Evolutionary conservation across 2,888 invertebrate genomes (phyloP), one percentile per base, ranked within the genome.

Genomic region (Metopia argyrocephala): DNA sequence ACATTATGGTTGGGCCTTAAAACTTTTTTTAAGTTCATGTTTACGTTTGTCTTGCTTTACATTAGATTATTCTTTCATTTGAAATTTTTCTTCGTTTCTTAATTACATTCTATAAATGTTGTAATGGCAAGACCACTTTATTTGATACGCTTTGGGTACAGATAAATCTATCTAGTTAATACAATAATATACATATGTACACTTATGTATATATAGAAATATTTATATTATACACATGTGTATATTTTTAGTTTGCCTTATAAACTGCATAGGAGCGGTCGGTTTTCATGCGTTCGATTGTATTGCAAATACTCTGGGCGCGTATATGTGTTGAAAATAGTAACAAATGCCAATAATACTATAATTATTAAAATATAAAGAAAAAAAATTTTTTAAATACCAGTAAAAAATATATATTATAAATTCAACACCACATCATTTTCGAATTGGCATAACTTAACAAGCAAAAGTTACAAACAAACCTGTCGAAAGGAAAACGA

Each of bases 291-390:
- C 27, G 57, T 66, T 57, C 12, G 31, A 18, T 75, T 59, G 38
- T 45, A 27, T 18, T 27, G 65, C 18, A n/a, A n/a, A 31, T 50
- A n/a, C 18, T 28, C 57, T 57, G 64, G 23, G 31, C 64, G 31
- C 48, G 48, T 73, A 25, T 69, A 48, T 74, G 57, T 59, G 59
- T 52, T 75, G 7, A 74, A 57, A 38, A 27, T 23, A 57, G 57
- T 46, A 75, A 59, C 74, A 59, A 52, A 66, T 74, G 65, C 66
- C 57, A 66, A 38, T 66, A 66, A 38, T 45, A 45, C 20, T n/a
- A 20, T 66, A 59, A 59, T 38, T 74, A 31, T n/a, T n/a, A n/a
- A n/a, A n/a, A n/a, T n/a, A 66, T 31, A 74, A 15, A 12, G 9
- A 38, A 38, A 25, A 27, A 66, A 74, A 50, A 66, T 57, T 66